These are phyloP conservation scores for Ciconia boyciana DNA, from an alignment of 2,113 vertebrate species.

Conservation along the genomic window DNA sequence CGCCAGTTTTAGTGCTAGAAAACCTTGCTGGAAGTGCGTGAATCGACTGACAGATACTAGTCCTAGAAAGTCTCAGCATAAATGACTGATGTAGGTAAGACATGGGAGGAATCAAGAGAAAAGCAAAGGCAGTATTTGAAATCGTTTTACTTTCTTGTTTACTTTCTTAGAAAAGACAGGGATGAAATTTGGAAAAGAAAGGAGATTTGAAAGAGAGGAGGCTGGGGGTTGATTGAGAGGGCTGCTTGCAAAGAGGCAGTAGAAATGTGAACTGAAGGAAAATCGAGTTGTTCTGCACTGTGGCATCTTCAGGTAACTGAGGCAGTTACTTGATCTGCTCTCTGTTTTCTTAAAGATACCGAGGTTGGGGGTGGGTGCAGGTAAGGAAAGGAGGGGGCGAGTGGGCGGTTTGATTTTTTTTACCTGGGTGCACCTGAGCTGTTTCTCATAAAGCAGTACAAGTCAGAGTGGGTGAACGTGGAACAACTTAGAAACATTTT, in stretches of 20 bases:
- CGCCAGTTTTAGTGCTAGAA: neutral
- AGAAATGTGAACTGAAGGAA: neutral
- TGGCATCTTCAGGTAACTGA: neutral
- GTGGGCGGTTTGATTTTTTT: neutral
- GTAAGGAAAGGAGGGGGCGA: neutral
- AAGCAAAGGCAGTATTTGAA: neutral
- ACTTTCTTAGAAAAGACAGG: neutral
- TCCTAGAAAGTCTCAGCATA: neutral
- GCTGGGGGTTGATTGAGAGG: neutral
- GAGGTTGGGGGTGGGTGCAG: neutral
- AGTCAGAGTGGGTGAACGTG: neutral
- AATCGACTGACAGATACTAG: neutral
- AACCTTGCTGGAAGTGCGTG: neutral
- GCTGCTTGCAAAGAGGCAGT: neutral
- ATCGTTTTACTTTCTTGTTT: neutral
- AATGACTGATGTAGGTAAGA: neutral
- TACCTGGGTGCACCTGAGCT: slow-evolving; percentile 19
- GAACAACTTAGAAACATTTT: slow-evolving; percentile 1
- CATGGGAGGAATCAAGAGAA: neutral
- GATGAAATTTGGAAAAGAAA: neutral
- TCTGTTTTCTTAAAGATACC: accelerated
- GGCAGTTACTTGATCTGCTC: neutral
- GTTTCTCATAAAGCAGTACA: neutral
- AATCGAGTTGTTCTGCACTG: neutral
- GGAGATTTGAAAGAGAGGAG: neutral